Conservation (phyloP, 2,888 invertebrate genomes). For the Tridacna crocea region DNA sequence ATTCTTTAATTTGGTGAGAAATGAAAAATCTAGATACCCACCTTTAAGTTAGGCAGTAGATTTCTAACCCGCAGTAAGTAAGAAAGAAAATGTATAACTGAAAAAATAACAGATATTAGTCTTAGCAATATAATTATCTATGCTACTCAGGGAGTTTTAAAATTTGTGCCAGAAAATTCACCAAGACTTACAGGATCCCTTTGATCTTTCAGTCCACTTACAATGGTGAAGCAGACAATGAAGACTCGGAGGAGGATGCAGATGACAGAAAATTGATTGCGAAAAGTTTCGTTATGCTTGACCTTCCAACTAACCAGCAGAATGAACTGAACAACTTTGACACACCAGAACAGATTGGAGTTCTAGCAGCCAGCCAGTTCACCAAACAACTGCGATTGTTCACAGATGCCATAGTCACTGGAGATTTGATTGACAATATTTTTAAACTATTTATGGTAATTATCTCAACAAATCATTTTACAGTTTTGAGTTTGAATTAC, state of each 20-base stretch:
- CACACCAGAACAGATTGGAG: slow-evolving; percentile 70
- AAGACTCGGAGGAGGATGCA: slow-evolving; percentile 21
- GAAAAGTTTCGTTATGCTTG: slow-evolving; percentile 46
- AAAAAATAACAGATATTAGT: no score
- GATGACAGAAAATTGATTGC: slow-evolving; percentile 50
- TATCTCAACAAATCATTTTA: not conserved
- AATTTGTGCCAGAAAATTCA: no score
- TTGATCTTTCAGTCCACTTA: no score
- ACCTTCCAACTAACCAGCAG: slow-evolving; percentile 39
- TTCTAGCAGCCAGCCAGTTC: slow-evolving; percentile 74
- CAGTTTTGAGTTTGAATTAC: no score
- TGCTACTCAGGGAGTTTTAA: no score
- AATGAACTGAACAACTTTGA: slow-evolving; percentile 35
- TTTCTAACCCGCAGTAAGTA: no score
- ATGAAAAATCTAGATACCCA: no score
- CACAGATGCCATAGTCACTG: slow-evolving; percentile 73
- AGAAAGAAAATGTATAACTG: no score
- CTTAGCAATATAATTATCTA: no score
- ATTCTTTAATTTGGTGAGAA: no score
- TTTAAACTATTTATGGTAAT: slow-evolving; percentile 74
- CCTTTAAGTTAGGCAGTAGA: no score
- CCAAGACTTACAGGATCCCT: no score
- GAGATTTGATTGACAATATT: slow-evolving; percentile 71
- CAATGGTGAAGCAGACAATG: not conserved
- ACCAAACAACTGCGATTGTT: slow-evolving; percentile 73